These are phyloP conservation scores for Pterostichus niger DNA, from an alignment of 2,888 invertebrate genomes.

Conservation along the genomic window DNA sequence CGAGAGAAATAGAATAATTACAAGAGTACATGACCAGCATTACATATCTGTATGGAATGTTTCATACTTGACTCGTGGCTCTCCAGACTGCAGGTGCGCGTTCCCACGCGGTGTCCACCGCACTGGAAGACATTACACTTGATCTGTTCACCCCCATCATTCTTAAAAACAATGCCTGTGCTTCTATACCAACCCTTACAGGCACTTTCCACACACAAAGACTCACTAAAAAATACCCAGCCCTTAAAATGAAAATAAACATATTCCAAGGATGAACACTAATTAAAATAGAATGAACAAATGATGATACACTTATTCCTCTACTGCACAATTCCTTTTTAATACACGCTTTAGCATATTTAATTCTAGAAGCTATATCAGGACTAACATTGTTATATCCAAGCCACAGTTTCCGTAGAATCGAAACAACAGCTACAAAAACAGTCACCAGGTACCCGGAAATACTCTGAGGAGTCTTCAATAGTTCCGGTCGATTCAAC, in stretches of 20 bases:
- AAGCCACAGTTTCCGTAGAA: constrained; percentile 79
- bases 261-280: constrained; percentile 77
- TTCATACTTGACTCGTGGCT: constrained; percentile 75
- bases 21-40: not conserved
- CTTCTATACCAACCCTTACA: constrained; percentile 75
- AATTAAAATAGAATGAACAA: constrained; percentile 74
- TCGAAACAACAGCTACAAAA: constrained; percentile 83
- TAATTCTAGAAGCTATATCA: constrained; percentile 77
- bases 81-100: constrained; percentile 77
- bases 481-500: constrained; percentile 83
- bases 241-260: constrained; percentile 72
- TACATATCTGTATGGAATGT: not conserved
- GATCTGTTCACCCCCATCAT: not conserved
- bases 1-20: not conserved
- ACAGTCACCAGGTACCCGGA: constrained; percentile 82
- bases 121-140: not conserved
- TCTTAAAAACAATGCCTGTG: constrained; percentile 73
- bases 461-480: constrained; percentile 81
- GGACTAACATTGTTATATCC: constrained; percentile 74
- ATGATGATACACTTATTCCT: constrained; percentile 71
- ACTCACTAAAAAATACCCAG: constrained; percentile 73
- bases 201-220: constrained; percentile 74
- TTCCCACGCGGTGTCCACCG: constrained; percentile 74
- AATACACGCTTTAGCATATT: constrained; percentile 76
- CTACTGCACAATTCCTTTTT: constrained; percentile 73